phyloP scores from a whole-genome alignment of 2,797 vertebrate species.

The Psittacula derbiana region DNA sequence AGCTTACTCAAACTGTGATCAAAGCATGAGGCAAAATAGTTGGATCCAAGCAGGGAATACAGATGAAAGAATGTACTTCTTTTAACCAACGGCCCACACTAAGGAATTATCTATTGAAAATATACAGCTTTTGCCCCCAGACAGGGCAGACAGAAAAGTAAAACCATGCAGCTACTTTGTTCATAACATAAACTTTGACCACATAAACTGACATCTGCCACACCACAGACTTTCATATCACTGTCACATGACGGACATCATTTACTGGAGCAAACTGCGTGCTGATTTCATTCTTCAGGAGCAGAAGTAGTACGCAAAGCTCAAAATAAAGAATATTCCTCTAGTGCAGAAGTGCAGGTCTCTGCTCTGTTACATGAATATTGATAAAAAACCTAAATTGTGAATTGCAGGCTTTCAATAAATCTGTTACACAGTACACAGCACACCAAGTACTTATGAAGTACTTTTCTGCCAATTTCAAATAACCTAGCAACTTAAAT shows the following conservation, averaged over 20 bases:
- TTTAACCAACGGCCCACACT: not conserved
- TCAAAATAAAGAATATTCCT: not conserved
- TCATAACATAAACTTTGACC: constrained; percentile 30
- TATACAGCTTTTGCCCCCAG: not conserved
- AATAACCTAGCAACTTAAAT: not conserved
- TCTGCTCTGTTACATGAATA: not conserved
- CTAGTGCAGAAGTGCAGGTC: not conserved
- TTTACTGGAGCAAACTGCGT: accelerated
- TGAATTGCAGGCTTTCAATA: not conserved
- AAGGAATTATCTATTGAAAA: not conserved
- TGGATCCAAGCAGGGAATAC: not conserved
- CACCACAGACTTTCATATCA: not conserved
- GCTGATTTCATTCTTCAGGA: not conserved
- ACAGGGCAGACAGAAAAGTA: accelerated
- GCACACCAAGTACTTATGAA: not conserved
- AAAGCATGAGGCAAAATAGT: not conserved
- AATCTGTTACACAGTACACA: not conserved
- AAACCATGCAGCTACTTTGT: not conserved
- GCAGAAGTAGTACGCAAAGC: not conserved
- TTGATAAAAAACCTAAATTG: not conserved
- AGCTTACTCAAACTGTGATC: not conserved
- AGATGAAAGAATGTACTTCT: not conserved
- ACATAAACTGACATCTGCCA: not conserved
- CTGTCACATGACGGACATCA: not conserved
- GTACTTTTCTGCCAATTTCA: not conserved